phyloP scores from a whole-genome alignment of 2,113 vertebrate genomes.

The Periophthalmodon schlosseri region DNA sequence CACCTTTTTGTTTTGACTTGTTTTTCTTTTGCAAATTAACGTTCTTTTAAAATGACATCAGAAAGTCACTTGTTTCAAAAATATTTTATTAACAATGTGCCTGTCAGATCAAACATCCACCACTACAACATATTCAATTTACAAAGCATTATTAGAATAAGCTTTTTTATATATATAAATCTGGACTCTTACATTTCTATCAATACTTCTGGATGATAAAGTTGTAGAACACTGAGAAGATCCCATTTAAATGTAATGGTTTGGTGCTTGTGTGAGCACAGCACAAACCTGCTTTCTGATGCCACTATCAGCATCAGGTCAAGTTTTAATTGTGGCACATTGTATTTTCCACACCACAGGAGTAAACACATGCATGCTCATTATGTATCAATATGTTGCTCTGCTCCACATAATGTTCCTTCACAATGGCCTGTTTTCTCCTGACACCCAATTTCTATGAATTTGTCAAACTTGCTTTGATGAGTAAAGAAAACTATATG shows the following conservation, averaged over 20 bases:
- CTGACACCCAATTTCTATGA: constrained; percentile 5
- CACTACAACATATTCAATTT: constrained; percentile 62
- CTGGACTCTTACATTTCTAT: constrained; percentile 50
- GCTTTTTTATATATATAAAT: constrained; percentile 55
- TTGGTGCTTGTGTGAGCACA: constrained; percentile 5
- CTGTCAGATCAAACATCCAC: constrained; percentile 63
- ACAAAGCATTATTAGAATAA: constrained; percentile 69
- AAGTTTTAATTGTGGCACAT: constrained; percentile 19
- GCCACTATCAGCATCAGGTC: constrained; percentile 42
- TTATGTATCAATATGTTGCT: constrained; percentile 14
- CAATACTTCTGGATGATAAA: constrained; percentile 54
- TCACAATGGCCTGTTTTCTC: constrained; percentile 2
- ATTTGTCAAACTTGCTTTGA: not conserved
- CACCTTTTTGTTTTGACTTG: not conserved
- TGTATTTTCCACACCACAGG: constrained; percentile 35
- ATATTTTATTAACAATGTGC: constrained; percentile 75
- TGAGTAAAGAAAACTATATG: not conserved
- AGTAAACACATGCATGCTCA: constrained; percentile 51
- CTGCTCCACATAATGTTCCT: constrained; percentile 25
- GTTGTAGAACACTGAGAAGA: constrained; percentile 52
- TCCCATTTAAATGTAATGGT: constrained; percentile 19
- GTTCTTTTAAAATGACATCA: not conserved
- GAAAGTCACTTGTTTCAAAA: constrained; percentile 61
- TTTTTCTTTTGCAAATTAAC: not conserved
- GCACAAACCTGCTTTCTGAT: constrained; percentile 30